Conservation (phyloP, 2,797 vertebrate genomes). For the Microctenopoma steveboyesi region DNA sequence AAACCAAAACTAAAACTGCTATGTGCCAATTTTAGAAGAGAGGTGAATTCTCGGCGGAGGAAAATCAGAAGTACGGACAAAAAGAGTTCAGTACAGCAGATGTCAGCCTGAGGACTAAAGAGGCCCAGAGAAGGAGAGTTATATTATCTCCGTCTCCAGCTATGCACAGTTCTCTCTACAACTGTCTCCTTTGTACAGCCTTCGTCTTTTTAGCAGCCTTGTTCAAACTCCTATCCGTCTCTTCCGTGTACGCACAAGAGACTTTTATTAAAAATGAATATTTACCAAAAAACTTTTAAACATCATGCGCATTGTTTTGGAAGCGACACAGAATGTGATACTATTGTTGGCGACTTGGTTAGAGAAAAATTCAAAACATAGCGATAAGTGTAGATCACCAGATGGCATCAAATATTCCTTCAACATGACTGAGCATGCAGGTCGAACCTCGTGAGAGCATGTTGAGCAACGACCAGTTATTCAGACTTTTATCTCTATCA, state of each 20-base stretch:
- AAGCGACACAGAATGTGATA: not conserved
- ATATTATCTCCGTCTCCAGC: slow-evolving; percentile 82
- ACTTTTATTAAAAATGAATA: no score
- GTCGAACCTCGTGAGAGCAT: slow-evolving; percentile 53
- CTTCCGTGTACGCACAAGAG: no score
- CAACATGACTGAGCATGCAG: slow-evolving; percentile 64
- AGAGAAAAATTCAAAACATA: not conserved
- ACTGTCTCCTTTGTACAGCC: slow-evolving; percentile 41
- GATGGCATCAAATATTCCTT: slow-evolving; percentile 58
- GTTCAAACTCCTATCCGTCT: not conserved
- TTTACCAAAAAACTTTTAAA: no score
- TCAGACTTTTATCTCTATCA: slow-evolving; percentile 50
- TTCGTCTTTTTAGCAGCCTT: slow-evolving; percentile 17
- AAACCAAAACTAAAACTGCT: slow-evolving; percentile 31
- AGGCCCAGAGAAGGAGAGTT: slow-evolving; percentile 79
- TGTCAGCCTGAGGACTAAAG: slow-evolving; percentile 73
- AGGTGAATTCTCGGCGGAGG: slow-evolving; percentile 51
- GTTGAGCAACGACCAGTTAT: slow-evolving; percentile 53
- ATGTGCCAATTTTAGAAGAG: slow-evolving; percentile 41
- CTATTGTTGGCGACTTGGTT: not conserved
- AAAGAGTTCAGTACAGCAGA: slow-evolving; percentile 74
- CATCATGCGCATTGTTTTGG: no score
- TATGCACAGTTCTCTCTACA: slow-evolving; percentile 65
- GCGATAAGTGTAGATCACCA: slow-evolving; percentile 15
- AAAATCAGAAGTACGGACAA: slow-evolving; percentile 53